A percentile compares a stretch with the other conserved stretches of the same genome.
Evolutionary conservation across 2,113 vertebrate species (phyloP).

Genomic region (Brevimyrus niger): DNA sequence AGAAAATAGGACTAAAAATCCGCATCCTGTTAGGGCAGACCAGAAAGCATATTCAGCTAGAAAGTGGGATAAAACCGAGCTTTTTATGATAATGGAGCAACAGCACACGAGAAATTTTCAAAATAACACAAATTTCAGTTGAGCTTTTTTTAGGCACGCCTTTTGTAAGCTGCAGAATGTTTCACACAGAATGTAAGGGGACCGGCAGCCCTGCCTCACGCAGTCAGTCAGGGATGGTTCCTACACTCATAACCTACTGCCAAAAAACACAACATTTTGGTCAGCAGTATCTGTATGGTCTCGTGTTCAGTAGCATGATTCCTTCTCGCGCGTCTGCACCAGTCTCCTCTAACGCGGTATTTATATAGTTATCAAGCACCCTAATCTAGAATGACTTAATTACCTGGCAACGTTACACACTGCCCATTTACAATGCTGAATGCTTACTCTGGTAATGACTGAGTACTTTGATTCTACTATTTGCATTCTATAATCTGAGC

Average conservation of each 20-base stretch:
- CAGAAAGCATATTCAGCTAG: neutral
- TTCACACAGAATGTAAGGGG: neutral
- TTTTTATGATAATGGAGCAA: neutral
- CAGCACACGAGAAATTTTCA: neutral
- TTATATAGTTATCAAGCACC: neutral
- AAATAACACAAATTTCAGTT: neutral
- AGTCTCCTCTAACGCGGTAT: neutral
- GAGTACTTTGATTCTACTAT: neutral
- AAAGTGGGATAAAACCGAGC: neutral
- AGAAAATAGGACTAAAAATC: neutral
- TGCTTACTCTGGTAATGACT: neutral
- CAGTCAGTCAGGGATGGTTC: neutral
- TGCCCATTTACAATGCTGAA: neutral
- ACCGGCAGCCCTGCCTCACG: neutral
- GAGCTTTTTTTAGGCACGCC: neutral
- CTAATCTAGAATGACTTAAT: neutral
- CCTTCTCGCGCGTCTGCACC: neutral
- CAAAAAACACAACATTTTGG: neutral
- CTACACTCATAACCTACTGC: neutral
- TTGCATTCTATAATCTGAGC: neutral
- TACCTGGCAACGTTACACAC: neutral
- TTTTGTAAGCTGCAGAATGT: neutral
- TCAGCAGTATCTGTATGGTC: neutral
- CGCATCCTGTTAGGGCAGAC: neutral
- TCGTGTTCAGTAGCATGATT: neutral